Conservation (phyloP, 2,797 vertebrate genomes). For the Passerculus sandwichensis region DNA sequence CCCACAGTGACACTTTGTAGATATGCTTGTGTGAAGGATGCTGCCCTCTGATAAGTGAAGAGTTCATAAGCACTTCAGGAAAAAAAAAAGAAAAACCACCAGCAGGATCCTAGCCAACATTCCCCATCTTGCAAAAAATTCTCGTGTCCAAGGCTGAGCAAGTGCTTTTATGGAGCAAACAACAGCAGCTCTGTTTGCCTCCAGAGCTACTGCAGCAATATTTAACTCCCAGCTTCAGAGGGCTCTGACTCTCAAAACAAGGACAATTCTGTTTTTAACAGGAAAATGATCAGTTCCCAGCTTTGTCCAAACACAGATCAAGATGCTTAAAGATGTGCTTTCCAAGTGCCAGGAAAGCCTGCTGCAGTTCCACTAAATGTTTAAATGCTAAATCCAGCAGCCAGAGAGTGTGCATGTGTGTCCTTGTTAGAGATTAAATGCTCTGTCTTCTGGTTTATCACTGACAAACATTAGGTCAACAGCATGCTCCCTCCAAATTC, state of each 20-base stretch:
- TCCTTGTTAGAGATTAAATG: not conserved
- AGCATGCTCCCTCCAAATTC: not conserved
- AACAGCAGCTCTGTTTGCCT: conserved; percentile 75
- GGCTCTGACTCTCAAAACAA: not conserved
- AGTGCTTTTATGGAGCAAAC: conserved; percentile 71
- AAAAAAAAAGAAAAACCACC: too few species aligned
- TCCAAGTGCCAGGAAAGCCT: not conserved
- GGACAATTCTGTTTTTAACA: not conserved
- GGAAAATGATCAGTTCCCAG: not conserved
- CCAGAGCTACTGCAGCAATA: conserved; percentile 54
- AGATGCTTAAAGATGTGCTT: conserved; percentile 2
- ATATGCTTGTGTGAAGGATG: not conserved
- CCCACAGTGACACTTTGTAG: rapidly evolving
- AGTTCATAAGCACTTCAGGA: not conserved
- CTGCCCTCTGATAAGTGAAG: not conserved
- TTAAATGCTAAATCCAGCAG: not conserved
- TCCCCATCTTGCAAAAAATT: conserved; percentile 71
- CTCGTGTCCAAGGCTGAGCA: conserved; percentile 62
- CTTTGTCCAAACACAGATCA: conserved; percentile 14
- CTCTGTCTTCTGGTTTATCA: not conserved
- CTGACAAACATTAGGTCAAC: not conserved
- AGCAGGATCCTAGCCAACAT: conserved; percentile 63
- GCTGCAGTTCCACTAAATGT: not conserved
- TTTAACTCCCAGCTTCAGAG: conserved; percentile 64
- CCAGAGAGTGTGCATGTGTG: not conserved